A percentile compares a stretch with the other conserved stretches of the same genome.
These are phyloP conservation scores for Leucoma salicis DNA, from an alignment of 2,888 invertebrate species.

Conservation along the genomic window DNA sequence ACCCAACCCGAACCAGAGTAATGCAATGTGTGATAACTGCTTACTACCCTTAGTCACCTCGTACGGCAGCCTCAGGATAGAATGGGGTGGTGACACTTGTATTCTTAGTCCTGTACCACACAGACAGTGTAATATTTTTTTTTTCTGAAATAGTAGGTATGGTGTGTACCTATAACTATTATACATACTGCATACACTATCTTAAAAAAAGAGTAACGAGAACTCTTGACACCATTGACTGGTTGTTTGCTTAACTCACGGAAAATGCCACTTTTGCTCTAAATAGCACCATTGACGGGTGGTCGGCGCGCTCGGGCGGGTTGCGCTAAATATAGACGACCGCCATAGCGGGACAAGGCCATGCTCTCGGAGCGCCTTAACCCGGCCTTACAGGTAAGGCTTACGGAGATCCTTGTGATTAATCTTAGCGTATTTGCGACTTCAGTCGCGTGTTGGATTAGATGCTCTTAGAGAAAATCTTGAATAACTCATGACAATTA, in stretches of 20 bases:
- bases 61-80: no score
- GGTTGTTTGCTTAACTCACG: neutral
- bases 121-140: no score
- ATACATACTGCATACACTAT: no score
- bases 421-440: conserved; percentile 62
- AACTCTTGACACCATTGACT: neutral
- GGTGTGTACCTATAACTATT: no score
- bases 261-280: conserved; percentile 47
- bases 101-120: no score
- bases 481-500: conserved; percentile 37
- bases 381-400: conserved; percentile 55
- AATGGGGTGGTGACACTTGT: no score
- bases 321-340: conserved; percentile 71
- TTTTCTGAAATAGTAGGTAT: no score
- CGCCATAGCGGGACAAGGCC: conserved; percentile 73
- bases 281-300: conserved; percentile 71
- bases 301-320: conserved; percentile 42
- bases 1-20: no score
- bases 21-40: no score
- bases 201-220: neutral
- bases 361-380: conserved; percentile 50
- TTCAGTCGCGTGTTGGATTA: conserved; percentile 51
- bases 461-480: conserved; percentile 49
- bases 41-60: no score
- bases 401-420: conserved; percentile 67